These are phyloP conservation scores for Myoxocephalus aenaeus DNA, from an alignment of 2,797 vertebrate genomes.

Conservation along the genomic window DNA sequence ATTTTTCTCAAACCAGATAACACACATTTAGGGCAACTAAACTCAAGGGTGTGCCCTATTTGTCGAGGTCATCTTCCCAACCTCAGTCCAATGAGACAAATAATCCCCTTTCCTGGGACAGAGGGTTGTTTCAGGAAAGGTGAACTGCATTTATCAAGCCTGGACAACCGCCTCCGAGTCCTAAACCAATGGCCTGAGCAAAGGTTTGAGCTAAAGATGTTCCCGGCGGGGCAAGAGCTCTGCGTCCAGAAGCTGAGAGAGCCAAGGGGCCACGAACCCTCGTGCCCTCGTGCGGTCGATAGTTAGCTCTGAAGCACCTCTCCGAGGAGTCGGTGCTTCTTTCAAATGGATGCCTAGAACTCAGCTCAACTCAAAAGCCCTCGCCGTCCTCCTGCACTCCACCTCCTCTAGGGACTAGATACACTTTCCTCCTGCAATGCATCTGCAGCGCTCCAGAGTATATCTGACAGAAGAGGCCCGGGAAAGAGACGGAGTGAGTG, in stretches of 20 bases:
- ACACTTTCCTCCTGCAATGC: no score
- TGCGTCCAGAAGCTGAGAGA: no score
- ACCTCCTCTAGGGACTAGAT: no score
- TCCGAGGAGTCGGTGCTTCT: neutral
- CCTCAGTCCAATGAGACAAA: neutral
- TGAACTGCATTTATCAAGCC: neutral
- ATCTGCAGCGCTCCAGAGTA: no score
- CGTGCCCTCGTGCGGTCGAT: no score
- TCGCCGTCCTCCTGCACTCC: neutral
- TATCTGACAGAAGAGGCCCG: no score
- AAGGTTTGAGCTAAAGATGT: neutral
- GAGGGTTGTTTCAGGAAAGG: neutral
- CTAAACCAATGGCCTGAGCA: neutral
- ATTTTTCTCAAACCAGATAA: neutral
- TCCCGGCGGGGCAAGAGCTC: no score
- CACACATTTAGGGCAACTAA: neutral
- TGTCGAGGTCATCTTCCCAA: neutral
- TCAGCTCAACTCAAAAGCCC: no score
- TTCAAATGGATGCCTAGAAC: no score
- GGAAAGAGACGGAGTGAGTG: no score
- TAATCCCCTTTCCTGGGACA: neutral
- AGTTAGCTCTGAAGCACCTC: neutral
- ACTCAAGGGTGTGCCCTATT: neutral
- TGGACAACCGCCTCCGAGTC: neutral
- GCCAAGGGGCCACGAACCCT: neutral